Percentiles rank a stretch among this genome's conserved stretches.
These are phyloP conservation scores for Crenichthys baileyi DNA, from an alignment of 2,797 vertebrate genomes.

Conservation along the genomic window DNA sequence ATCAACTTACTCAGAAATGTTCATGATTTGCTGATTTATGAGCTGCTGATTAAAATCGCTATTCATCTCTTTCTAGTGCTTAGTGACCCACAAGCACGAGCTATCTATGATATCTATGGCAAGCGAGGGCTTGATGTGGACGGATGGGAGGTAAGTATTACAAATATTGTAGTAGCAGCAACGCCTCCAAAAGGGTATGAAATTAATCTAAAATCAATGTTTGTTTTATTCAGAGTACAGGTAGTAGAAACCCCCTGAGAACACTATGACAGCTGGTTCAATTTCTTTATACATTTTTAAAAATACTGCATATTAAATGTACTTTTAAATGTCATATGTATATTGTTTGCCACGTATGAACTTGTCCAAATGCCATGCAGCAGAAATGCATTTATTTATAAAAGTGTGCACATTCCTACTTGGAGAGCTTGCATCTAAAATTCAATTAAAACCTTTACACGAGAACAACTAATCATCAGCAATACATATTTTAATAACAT, in stretches of 20 bases:
- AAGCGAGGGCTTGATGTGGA: constrained; percentile 97
- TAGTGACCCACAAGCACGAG: constrained; percentile 94
- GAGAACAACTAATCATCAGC: background rate
- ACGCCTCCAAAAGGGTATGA: background rate
- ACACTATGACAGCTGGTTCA: background rate
- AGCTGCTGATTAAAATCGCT: background rate
- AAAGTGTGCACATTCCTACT: background rate
- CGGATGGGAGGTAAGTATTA: constrained; percentile 94
- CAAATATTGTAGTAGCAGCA: background rate
- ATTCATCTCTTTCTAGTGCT: constrained; percentile 85
- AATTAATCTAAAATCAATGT: background rate
- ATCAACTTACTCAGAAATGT: background rate
- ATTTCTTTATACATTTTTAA: constrained; percentile 2
- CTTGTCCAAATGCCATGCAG: background rate
- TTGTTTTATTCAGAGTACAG: background rate
- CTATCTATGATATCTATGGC: constrained; percentile 99
- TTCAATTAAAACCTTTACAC: background rate
- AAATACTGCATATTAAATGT: constrained; percentile 3
- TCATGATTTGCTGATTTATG: background rate
- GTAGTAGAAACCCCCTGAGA: background rate
- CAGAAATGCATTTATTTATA: background rate
- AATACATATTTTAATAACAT: background rate
- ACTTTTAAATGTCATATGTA: constrained; percentile 1
- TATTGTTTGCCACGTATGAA: background rate
- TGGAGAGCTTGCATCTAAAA: background rate